phyloP scores from a whole-genome alignment of 1,140 invertebrate genomes.

The Drosophila repletoides region DNA sequence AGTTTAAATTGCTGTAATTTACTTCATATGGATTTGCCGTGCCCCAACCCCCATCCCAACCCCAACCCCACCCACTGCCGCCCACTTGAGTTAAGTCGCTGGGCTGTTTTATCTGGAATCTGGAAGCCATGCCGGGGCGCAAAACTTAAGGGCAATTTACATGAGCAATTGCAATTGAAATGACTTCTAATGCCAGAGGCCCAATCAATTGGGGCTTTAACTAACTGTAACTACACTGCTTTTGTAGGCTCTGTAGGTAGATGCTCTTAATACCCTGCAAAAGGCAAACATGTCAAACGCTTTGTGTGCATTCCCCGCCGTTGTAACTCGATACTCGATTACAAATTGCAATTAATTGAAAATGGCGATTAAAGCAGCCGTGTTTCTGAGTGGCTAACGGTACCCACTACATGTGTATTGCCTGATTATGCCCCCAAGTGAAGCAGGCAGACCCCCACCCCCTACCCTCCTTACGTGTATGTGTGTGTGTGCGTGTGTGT shows the following conservation, averaged over 20 bases:
- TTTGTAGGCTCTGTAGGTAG: not conserved
- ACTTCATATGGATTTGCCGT: slow-evolving; percentile 18
- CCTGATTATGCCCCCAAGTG: not conserved
- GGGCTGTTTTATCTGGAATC: slow-evolving; percentile 17
- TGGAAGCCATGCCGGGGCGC: slow-evolving; percentile 33
- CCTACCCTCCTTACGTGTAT: not conserved
- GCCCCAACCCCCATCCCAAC: not conserved
- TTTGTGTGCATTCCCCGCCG: slow-evolving; percentile 35
- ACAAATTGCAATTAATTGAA: slow-evolving; percentile 82
- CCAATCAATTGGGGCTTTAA: slow-evolving; percentile 66
- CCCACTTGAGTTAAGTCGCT: slow-evolving; percentile 1
- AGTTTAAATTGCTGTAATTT: slow-evolving; percentile 78
- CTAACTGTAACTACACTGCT: slow-evolving; percentile 1
- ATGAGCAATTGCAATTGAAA: slow-evolving; percentile 79
- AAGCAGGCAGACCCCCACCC: too few species aligned
- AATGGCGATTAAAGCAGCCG: slow-evolving; percentile 69
- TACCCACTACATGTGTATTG: slow-evolving; percentile 26
- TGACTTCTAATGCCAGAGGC: slow-evolving; percentile 61
- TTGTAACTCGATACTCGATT: slow-evolving; percentile 77
- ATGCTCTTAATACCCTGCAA: slow-evolving; percentile 10
- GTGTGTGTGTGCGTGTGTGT: slow-evolving; percentile 31
- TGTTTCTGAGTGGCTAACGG: slow-evolving; percentile 40
- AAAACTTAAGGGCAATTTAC: slow-evolving; percentile 75
- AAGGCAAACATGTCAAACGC: slow-evolving; percentile 39
- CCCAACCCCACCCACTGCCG: not conserved